A percentile compares a stretch with the other conserved stretches of the same genome.
phyloP scores from a whole-genome alignment of 1,140 invertebrate species.

The Mycetomoellerius zeteki region DNA sequence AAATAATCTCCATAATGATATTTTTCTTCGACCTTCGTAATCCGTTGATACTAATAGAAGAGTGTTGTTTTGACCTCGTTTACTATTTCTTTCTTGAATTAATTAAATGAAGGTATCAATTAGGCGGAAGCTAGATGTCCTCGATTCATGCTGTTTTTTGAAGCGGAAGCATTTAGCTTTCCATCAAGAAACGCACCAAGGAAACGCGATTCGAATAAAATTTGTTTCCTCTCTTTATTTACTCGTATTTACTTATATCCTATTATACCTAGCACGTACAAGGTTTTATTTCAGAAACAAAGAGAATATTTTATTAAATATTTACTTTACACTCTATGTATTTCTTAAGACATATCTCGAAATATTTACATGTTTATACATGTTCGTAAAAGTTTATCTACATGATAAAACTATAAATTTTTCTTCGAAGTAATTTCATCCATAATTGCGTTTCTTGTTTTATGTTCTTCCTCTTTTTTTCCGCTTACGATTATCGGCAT shows the following conservation, averaged over 20 bases:
- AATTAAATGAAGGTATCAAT: constrained; percentile 47
- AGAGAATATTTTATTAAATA: neutral
- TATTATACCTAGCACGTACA: neutral
- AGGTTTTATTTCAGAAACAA: constrained; percentile 1
- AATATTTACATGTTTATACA: neutral
- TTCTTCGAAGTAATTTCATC: neutral
- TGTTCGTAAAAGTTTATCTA: neutral
- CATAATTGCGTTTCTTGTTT: neutral
- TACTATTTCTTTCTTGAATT: constrained; percentile 44
- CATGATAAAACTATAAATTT: neutral
- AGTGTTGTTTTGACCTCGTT: constrained; percentile 34
- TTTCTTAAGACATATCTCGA: neutral
- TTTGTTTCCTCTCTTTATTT: neutral
- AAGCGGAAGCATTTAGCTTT: constrained; percentile 61
- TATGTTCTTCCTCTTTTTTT: neutral
- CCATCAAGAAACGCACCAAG: constrained; percentile 39
- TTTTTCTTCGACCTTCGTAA: constrained; percentile 26
- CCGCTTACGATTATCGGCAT: constrained; percentile 22
- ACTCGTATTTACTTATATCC: neutral
- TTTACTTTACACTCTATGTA: neutral
- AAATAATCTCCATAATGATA: constrained; percentile 28
- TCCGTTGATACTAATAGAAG: neutral
- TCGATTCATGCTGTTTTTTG: constrained; percentile 60
- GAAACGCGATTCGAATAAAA: constrained; percentile 58
- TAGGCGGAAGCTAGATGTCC: constrained; percentile 65